Conservation (phyloP, 2,113 vertebrate genomes). For the Chrysemys picta region DNA sequence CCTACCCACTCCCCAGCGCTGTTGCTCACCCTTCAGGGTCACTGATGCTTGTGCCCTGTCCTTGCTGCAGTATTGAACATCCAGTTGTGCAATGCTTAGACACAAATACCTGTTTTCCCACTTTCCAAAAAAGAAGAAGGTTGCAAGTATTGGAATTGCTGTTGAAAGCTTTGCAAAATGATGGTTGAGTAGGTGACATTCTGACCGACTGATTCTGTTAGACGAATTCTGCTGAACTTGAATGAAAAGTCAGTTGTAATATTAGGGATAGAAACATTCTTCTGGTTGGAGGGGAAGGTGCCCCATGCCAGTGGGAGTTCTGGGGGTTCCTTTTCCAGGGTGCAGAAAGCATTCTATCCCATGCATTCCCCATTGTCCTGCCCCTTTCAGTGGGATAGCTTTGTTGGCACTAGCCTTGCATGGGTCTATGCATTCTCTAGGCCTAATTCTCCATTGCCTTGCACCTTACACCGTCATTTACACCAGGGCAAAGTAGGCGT, state of each 20-base stretch:
- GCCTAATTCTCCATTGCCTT: not conserved
- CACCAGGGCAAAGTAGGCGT: too few relatives aligned
- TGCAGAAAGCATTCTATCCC: not conserved
- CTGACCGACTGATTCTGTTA: too few relatives aligned
- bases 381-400: not conserved
- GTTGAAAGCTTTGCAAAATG: not conserved
- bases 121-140: accelerated
- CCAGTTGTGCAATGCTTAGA: not conserved
- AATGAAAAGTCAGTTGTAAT: not conserved
- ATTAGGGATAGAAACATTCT: not conserved
- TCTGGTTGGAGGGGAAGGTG: not conserved
- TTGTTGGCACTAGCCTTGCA: not conserved
- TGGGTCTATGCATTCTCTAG: not conserved
- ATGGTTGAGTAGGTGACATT: not conserved
- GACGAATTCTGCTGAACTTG: not conserved
- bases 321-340: not conserved
- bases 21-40: not conserved
- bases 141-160: not conserved
- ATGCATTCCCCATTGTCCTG: not conserved
- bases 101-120: not conserved
- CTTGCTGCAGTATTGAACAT: not conserved
- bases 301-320: not conserved
- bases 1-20: conserved; percentile 33
- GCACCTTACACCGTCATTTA: not conserved
- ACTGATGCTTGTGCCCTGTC: not conserved